These are phyloP conservation scores for Chydorus sphaericus DNA, from an alignment of 2,888 invertebrate genomes.

Conservation along the genomic window DNA sequence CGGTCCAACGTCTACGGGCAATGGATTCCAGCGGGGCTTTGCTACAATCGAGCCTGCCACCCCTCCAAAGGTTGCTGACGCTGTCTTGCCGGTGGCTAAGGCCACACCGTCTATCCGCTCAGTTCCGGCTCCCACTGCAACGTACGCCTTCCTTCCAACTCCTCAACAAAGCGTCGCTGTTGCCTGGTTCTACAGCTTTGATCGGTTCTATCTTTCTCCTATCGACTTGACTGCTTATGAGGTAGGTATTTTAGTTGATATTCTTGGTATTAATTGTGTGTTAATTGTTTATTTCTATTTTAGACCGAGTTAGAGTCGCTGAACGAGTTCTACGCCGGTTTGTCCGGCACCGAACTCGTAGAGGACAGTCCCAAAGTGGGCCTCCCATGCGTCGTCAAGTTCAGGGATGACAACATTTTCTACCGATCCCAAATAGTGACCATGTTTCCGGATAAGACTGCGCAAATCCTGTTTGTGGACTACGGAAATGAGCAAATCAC, in stretches of 20 bases:
- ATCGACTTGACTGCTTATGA: background rate
- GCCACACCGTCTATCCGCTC: no score
- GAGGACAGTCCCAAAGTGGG: background rate
- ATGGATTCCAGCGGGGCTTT: no score
- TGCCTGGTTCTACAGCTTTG: background rate
- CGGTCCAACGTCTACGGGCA: no score
- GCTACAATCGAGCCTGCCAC: no score
- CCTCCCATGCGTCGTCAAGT: slow-evolving; percentile 1
- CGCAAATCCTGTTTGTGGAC: slow-evolving; percentile 12
- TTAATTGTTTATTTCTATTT: background rate
- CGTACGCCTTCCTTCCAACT: background rate
- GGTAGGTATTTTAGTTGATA: background rate
- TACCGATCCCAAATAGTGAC: slow-evolving; percentile 12
- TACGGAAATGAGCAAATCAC: slow-evolving; percentile 9
- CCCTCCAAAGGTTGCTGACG: no score
- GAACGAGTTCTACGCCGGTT: slow-evolving; percentile 12
- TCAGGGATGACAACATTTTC: background rate
- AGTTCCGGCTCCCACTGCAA: background rate
- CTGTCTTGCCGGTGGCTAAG: no score
- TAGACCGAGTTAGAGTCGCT: background rate
- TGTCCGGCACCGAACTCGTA: background rate
- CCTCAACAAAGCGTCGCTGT: background rate
- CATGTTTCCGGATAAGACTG: background rate
- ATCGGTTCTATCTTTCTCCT: background rate
- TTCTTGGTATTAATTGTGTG: background rate